Conservation (phyloP, 2,797 vertebrate genomes). For the Fistularia commersonii region DNA sequence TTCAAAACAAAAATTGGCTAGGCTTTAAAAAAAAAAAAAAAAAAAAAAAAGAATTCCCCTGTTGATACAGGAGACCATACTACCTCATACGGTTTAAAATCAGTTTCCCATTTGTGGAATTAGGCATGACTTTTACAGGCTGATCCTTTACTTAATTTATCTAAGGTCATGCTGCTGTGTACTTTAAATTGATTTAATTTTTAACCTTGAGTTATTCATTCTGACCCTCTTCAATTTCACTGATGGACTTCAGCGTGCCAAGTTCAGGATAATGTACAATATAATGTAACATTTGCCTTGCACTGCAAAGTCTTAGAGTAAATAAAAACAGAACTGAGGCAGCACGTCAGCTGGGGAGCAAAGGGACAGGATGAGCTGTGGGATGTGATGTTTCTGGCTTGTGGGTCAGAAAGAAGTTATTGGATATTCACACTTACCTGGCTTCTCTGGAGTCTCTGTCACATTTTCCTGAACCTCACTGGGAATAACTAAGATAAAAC, state of each 20-base stretch:
- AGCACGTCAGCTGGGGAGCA: slow-evolving; percentile 39
- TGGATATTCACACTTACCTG: slow-evolving; percentile 69
- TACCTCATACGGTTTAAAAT: too few species aligned
- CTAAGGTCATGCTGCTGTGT: too few species aligned
- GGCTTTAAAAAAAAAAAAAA: not conserved
- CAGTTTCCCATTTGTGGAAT: too few species aligned
- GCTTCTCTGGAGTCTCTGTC: slow-evolving; percentile 69
- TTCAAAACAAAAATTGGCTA: not conserved
- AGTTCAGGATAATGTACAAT: not conserved
- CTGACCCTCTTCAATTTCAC: too few species aligned
- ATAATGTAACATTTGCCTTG: too few species aligned
- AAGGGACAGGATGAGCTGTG: slow-evolving; percentile 56
- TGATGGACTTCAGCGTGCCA: too few species aligned
- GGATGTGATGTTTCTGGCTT: slow-evolving; percentile 66
- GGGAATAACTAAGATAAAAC: slow-evolving; percentile 81
- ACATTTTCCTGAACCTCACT: slow-evolving; percentile 78
- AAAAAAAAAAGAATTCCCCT: not conserved
- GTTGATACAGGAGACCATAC: too few species aligned
- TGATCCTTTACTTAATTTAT: too few species aligned
- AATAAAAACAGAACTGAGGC: slow-evolving; percentile 31
- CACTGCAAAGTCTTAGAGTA: not conserved
- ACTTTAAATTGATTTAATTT: too few species aligned
- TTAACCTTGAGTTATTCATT: too few species aligned
- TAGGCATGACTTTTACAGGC: too few species aligned
- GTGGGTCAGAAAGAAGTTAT: slow-evolving; percentile 47